phyloP scores from a whole-genome alignment of 2,888 invertebrate genomes.

The Chaitophorus viminalis region DNA sequence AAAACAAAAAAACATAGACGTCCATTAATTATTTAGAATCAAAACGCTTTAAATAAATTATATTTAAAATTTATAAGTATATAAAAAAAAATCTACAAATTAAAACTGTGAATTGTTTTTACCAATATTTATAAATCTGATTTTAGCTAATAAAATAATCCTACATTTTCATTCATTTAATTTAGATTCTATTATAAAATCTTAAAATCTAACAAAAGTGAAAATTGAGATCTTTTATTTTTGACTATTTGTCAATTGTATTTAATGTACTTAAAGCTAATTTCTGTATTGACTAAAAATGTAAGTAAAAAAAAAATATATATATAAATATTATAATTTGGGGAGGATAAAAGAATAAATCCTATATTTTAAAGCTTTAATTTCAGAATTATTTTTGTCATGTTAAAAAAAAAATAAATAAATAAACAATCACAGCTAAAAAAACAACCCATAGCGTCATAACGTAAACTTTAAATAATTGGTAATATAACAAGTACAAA shows the following conservation, averaged over 20 bases:
- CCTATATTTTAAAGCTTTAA: constrained; percentile 43
- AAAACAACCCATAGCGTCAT: constrained; percentile 58
- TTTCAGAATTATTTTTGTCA: constrained; percentile 45
- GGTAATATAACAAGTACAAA: constrained; percentile 62
- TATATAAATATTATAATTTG: constrained; percentile 32
- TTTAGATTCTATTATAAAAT: constrained; percentile 60
- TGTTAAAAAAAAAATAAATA: constrained; percentile 52
- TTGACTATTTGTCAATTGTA: constrained; percentile 59
- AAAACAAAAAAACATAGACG: constrained; percentile 55
- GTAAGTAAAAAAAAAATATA: constrained; percentile 33
- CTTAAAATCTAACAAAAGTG: constrained; percentile 58
- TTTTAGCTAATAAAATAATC: constrained; percentile 47
- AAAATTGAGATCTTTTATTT: constrained; percentile 61
- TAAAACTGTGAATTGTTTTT: constrained; percentile 44
- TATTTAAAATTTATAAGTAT: constrained; percentile 33
- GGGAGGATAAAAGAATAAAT: constrained; percentile 36
- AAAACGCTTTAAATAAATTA: constrained; percentile 58
- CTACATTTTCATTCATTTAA: constrained; percentile 37
- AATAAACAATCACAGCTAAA: constrained; percentile 62
- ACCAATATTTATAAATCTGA: constrained; percentile 35
- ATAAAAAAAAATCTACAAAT: constrained; percentile 43
- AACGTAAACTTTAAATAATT: constrained; percentile 61
- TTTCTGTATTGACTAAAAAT: constrained; percentile 56
- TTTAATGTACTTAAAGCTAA: constrained; percentile 55
- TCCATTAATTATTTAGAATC: constrained; percentile 60